Evolutionary conservation across 2,797 vertebrate species (phyloP).

Genomic region (Distichodus sexfasciatus): DNA sequence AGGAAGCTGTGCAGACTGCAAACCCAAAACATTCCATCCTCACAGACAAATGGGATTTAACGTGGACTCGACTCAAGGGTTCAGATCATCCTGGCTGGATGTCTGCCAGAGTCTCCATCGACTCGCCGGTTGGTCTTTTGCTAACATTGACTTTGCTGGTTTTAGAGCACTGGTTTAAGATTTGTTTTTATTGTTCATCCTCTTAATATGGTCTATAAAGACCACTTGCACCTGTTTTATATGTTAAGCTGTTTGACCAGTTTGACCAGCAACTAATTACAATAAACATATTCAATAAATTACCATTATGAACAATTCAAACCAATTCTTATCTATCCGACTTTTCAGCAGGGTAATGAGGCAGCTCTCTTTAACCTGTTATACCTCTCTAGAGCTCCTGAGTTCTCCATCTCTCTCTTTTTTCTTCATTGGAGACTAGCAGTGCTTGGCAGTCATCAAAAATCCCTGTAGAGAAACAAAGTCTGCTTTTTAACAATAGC

Average conservation of each 20-base stretch:
- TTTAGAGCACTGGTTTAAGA: too few relatives aligned
- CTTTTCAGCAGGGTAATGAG: too few relatives aligned
- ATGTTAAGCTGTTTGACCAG: too few relatives aligned
- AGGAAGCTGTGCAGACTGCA: not conserved
- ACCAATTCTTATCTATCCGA: too few relatives aligned
- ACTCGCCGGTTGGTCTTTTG: not conserved
- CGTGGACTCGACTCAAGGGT: conserved; percentile 15
- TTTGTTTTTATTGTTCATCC: too few relatives aligned
- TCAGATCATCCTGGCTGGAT: not conserved
- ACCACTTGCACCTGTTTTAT: too few relatives aligned
- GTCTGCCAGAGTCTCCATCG: conserved; percentile 7
- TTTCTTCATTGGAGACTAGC: not conserved
- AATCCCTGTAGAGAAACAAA: not conserved
- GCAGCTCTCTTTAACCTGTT: conserved; percentile 11
- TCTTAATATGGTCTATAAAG: too few relatives aligned
- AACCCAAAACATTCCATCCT: conserved; percentile 16
- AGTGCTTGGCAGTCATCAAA: not conserved
- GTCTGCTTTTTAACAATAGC: not conserved
- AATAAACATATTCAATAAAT: too few relatives aligned
- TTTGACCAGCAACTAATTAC: too few relatives aligned
- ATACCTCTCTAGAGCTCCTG: conserved; percentile 8
- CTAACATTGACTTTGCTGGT: not conserved
- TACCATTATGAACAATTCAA: too few relatives aligned
- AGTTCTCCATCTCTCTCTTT: not conserved
- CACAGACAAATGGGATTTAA: conserved; percentile 33